Base-by-base conservation (phyloP, 2,888 invertebrate genomes). In the Volucella bombylans region DNA sequence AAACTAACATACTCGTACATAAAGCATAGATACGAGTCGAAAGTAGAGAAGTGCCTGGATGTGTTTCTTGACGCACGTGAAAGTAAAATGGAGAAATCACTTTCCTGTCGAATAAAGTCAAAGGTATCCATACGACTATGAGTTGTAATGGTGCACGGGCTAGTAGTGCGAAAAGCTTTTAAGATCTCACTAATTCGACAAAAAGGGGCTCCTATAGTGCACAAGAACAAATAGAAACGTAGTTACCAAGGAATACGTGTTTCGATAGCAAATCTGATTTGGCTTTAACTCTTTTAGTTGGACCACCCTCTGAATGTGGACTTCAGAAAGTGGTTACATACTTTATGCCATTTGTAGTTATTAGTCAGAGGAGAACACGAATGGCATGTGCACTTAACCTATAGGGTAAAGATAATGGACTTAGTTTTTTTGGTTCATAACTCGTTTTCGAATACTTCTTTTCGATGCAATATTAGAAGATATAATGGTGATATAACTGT, bases 211-310 rank as follows among this genome's bases (percentile, higher is more conserved):
- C 65, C 14, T 45, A 49, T 50, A 64, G 41, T 65, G 38, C 54
- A 31, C 49, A 73, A 68, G 62, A 59, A 43, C 31, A 18, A 67
- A 8, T 61, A 23, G 11, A n/a, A 55, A 31, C 0, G n/a, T 1
- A 31, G 23, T 12, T 31, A 45, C 57, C 45, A 10, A 69, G 14
- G 11, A 65, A 76, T 74, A 64, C 69, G 71, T 83, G 68, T 73
- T 82, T 77, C 67, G 55, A 71, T 81, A 62, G 74, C 55, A 85
- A 85, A 76, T 85, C 83, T 12, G 76, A 85, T 79, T 85, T 85
- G 76, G 68, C 15, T 55, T 71, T 54, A 80, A 76, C 81, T 69
- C 86, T 82, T 82, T 52, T 14, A 41, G 38, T 78, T 31, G 9
- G 41, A 73, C 61, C 54, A 61, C 61, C 47, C 4, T 43, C 38